Evolutionary conservation across 1,140 invertebrate genomes (phyloP).

Genomic region (Zaprionus tsacasi): DNA sequence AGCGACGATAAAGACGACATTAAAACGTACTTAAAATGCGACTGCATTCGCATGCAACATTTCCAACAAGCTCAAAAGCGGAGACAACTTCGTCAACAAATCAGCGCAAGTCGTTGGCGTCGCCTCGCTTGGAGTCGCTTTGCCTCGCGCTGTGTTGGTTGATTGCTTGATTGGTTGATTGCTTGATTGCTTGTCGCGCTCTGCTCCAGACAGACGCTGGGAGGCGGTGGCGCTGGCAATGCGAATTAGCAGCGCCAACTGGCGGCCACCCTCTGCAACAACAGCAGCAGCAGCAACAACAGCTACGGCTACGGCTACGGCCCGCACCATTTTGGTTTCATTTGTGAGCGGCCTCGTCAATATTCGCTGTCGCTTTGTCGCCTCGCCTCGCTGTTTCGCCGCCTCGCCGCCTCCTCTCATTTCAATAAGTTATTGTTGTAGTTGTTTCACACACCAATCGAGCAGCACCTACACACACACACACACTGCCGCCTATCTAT

Average conservation of each 20-base stretch:
- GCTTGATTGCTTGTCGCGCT: slow-evolving; percentile 35
- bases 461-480: slow-evolving; percentile 26
- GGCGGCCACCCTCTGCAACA: slow-evolving; percentile 41
- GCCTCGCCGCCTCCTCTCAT: slow-evolving; percentile 61
- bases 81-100: slow-evolving; percentile 46
- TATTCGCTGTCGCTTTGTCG: slow-evolving; percentile 33
- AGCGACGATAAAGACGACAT: slow-evolving; percentile 26
- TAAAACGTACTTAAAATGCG: slow-evolving; percentile 56
- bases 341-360: slow-evolving; percentile 51
- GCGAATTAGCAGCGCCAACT: slow-evolving; percentile 56
- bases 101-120: neutral
- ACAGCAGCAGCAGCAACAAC: neutral
- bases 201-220: slow-evolving; percentile 28
- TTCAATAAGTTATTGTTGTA: slow-evolving; percentile 78
- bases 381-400: slow-evolving; percentile 54
- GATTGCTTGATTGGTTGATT: slow-evolving; percentile 61
- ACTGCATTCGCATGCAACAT: slow-evolving; percentile 51
- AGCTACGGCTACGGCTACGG: neutral
- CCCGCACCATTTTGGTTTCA: slow-evolving; percentile 77
- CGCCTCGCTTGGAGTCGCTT: no score
- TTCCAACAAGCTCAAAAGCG: slow-evolving; percentile 17
- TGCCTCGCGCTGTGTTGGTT: slow-evolving; percentile 39
- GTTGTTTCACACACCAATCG: slow-evolving; percentile 59
- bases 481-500: slow-evolving; percentile 40
- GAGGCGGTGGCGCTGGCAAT: slow-evolving; percentile 24